Evolutionary conservation across 2,113 vertebrate species (phyloP).

Genomic region (Artemisiospiza belli): DNA sequence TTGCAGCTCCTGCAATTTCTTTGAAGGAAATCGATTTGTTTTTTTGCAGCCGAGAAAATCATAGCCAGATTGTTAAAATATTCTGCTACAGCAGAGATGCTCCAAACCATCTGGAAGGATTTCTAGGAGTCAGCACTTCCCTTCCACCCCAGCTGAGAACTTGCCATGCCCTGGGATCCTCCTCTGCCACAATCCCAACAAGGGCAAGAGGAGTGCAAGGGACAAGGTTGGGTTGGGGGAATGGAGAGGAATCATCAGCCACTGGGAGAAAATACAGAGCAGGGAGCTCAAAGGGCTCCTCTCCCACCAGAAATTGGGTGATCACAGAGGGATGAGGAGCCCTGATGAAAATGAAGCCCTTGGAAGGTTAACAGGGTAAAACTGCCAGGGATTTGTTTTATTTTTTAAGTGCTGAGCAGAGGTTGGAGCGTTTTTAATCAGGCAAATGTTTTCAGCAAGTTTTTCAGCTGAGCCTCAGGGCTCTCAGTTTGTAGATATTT

Average conservation of each 20-base stretch:
- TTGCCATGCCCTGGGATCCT: slow-evolving; percentile 8
- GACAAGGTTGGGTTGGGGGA: neutral
- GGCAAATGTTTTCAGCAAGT: neutral
- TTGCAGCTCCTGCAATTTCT: slow-evolving; percentile 67
- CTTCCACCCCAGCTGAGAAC: slow-evolving; percentile 5
- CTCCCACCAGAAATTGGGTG: neutral
- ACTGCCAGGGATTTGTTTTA: neutral
- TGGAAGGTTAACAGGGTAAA: neutral
- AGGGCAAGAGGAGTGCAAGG: neutral
- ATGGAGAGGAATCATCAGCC: neutral
- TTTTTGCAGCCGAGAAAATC: slow-evolving; percentile 38
- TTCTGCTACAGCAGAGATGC: slow-evolving; percentile 63
- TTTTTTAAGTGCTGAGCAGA: neutral
- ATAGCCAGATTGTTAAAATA: slow-evolving; percentile 79
- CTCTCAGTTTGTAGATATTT: neutral
- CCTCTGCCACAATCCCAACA: neutral
- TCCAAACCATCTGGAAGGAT: slow-evolving; percentile 76
- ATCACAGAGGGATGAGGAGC: neutral
- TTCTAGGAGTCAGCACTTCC: slow-evolving; percentile 72
- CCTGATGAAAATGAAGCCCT: neutral
- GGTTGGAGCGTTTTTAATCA: neutral
- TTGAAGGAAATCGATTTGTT: slow-evolving; percentile 40
- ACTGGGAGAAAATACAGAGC: neutral
- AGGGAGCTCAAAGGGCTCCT: neutral
- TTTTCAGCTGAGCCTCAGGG: neutral